phyloP scores from a whole-genome alignment of 2,888 invertebrate genomes.

The Enoplolaimus lenunculus region DNA sequence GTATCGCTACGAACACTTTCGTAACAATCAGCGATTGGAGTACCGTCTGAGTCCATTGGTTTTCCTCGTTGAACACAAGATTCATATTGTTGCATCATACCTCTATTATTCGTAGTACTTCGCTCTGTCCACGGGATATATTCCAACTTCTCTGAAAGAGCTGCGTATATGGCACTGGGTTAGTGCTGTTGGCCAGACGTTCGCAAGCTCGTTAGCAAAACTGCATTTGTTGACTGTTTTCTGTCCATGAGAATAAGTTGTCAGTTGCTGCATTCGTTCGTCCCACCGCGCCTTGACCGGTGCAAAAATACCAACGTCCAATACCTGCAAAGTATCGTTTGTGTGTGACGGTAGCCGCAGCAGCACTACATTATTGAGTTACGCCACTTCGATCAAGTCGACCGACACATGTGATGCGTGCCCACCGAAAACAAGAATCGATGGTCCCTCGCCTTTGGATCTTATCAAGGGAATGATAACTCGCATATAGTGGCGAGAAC shows the following conservation, averaged over 20 bases:
- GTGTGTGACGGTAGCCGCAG: conserved; percentile 6
- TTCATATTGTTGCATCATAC: background rate
- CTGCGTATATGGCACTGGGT: background rate
- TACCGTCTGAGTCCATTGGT: background rate
- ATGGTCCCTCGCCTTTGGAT: background rate
- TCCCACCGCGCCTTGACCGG: background rate
- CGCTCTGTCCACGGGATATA: background rate
- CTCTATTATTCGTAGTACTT: background rate
- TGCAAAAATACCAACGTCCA: conserved; percentile 8
- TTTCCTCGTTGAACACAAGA: background rate
- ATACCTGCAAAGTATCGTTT: conserved; percentile 1
- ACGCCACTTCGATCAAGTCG: background rate
- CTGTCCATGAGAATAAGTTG: background rate
- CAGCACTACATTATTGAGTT: background rate
- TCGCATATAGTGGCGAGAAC: too few species aligned
- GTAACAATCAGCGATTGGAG: background rate
- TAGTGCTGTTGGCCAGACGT: background rate
- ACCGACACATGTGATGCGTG: background rate
- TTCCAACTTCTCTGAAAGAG: background rate
- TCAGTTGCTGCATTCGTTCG: background rate
- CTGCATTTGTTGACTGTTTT: background rate
- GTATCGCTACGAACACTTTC: background rate
- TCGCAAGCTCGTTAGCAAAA: background rate
- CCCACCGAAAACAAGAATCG: conserved; percentile 1
- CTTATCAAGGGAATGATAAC: background rate